Base-by-base conservation (phyloP, 2,113 vertebrate genomes). In the Oriolus oriolus region DNA sequence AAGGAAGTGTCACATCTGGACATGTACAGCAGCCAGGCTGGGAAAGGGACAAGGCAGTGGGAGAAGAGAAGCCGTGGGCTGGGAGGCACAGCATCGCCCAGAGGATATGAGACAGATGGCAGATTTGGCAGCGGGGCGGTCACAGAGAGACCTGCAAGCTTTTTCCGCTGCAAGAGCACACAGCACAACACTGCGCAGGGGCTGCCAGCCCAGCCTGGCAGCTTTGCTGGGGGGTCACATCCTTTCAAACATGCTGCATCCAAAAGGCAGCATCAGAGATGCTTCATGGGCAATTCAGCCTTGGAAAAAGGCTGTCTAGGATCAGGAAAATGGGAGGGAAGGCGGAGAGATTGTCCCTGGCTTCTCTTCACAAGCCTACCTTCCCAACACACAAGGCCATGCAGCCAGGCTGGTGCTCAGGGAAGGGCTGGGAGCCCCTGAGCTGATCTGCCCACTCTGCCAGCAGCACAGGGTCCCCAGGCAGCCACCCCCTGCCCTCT, bases 21-120 rank as follows among this genome's bases (percentile, higher is more conserved):
- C 63, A 83, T 1, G 15, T 54, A 83, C n/a, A 63, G 63, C 42
- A 77, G 56, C 6, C 7, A 8, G 54, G 78, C 75, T 85, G 63
- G 45, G 50, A 85, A 95, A 85, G 57, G 37, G 50, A 89, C 23
- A 60, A 87, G 50, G 61, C 53, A 64, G 0, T 2, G 2, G 21
- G n/a, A 89, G 77, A 47, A 73, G 21, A 68, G 78, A 61, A 83
- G 71, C 71, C 0, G 2, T 54, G 69, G 68, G 54, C 23, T 4
- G 5, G 31, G 31, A 94, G 39, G 35, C 3, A 1, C 74, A 86
- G 91, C 73, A 89, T 82, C 0, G 0, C 90, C 33, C 56, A 31
- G 49, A 73, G 80, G 73, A 88, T 4, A 4, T 27, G 49, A 91
- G 81, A 85, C 79, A 96, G 92, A 93, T 84, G 91, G 77, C 53